Conservation (phyloP, 2,888 invertebrate genomes). For the Crematogaster levior region DNA sequence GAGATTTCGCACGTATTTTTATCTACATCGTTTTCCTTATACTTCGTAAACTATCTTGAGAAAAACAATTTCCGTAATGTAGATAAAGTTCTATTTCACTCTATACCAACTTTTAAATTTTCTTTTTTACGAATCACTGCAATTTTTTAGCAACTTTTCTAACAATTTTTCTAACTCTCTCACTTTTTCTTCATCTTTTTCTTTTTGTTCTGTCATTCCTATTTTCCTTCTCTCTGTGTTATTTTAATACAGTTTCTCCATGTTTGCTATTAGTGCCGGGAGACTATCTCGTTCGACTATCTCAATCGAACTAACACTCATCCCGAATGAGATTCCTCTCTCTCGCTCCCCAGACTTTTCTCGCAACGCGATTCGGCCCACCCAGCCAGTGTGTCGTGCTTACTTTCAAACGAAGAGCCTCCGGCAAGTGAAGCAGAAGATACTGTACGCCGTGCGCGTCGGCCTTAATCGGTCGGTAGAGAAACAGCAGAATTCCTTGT, state of each 20-base stretch:
- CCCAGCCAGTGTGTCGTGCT: conserved; percentile 60
- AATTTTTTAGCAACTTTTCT: conserved; percentile 44
- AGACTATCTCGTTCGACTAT: conserved; percentile 16
- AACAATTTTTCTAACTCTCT: conserved; percentile 34
- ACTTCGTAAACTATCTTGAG: conserved; percentile 9
- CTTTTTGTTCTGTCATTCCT: not conserved
- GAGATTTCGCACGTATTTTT: not conserved
- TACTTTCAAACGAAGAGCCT: conserved; percentile 57
- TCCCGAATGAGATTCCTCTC: conserved; percentile 11
- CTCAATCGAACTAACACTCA: conserved; percentile 20
- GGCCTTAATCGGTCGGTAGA: conserved; percentile 44
- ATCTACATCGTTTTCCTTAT: not conserved
- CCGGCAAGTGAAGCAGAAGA: conserved; percentile 64
- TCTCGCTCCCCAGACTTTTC: not conserved
- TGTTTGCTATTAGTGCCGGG: conserved; percentile 12
- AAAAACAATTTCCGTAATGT: not conserved
- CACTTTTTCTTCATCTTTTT: not conserved
- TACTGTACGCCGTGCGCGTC: not conserved
- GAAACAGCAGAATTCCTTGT: conserved; percentile 34
- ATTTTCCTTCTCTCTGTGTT: conserved; percentile 5
- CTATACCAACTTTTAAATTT: conserved; percentile 18
- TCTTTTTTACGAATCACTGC: conserved; percentile 24
- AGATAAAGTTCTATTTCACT: conserved; percentile 23
- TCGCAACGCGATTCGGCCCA: conserved; percentile 47
- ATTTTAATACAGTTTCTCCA: conserved; percentile 5